Evolutionary conservation across 2,797 vertebrate genomes (phyloP).

Genomic region (Eulemur albifrons): DNA sequence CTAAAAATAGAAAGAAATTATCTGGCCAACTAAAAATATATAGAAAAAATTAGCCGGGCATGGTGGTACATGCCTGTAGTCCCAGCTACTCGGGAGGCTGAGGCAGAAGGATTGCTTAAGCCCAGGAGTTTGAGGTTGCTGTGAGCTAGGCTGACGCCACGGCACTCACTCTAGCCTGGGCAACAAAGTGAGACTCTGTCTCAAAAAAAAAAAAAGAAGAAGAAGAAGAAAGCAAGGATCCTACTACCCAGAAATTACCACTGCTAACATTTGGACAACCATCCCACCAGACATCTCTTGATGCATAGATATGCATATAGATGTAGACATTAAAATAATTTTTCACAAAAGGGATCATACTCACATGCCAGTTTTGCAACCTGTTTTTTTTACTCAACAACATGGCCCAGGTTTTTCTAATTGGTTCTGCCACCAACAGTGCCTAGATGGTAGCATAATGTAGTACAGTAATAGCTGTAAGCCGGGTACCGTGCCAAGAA

Average conservation of each 20-base stretch:
- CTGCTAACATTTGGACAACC: slow-evolving; percentile 3
- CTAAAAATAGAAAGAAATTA: too few species aligned
- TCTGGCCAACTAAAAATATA: too few species aligned
- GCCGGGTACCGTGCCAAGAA: neutral
- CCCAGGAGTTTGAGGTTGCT: too few species aligned
- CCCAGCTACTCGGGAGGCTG: too few species aligned
- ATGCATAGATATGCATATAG: slow-evolving; percentile 5
- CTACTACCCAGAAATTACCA: slow-evolving; percentile 32
- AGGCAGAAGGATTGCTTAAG: too few species aligned
- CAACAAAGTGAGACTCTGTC: too few species aligned
- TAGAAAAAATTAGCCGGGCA: too few species aligned
- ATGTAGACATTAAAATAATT: slow-evolving; percentile 59
- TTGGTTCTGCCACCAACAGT: neutral
- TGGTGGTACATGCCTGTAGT: too few species aligned
- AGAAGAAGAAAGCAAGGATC: neutral
- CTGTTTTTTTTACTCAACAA: slow-evolving; percentile 19
- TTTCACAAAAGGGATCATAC: slow-evolving; percentile 17
- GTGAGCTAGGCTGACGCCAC: too few species aligned
- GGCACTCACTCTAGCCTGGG: too few species aligned
- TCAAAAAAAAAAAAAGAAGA: too few species aligned
- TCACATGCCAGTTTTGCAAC: slow-evolving; percentile 13
- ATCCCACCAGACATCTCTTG: neutral
- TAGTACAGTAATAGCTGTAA: neutral
- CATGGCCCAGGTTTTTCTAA: slow-evolving; percentile 39
- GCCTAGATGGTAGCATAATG: neutral